Evolutionary conservation across 2,888 invertebrate species (phyloP), one percentile per base, ranked within the genome.

Genomic region (Junonia oenone): DNA sequence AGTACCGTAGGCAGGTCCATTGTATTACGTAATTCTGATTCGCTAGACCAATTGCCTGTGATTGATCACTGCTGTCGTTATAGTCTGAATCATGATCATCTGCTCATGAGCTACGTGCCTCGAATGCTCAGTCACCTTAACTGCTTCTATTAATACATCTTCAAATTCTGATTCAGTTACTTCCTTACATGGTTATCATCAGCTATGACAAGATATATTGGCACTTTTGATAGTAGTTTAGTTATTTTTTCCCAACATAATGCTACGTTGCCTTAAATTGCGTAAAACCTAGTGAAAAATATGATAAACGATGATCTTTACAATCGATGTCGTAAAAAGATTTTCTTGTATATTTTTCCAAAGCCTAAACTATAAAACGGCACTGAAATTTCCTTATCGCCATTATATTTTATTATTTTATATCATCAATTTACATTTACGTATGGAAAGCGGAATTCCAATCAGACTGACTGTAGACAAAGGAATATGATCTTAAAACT

Each of bases 51-150:
- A 85, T 85, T 85, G 83, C 75, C 66, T 68, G 73, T 78, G 85
- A 86, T 84, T 81, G 86, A 86, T 86, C 78, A 61, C 66, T 57
- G 67, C 72, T 68, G 66, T 63, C 68, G 69, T 73, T 68, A 73
- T 73, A 75, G 77, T 69, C 73, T 82, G 83, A 83, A 66, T 83
- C 83, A 82, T 61, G 62, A 53, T 59, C 48, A 43, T 43, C 58
- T 62, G 55, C 55, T 58, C 55, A 51, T 59, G 53, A 59, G 31
- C 61, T 63, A 53, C 52, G 54, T 47, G 43, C 49, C 52, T 48
- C 56, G 51, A 56, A 54, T 56, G 51, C 51, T 56, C 37, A 47
- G 51, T 53, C 55, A 52, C 55, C 56, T 58, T 31, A 43, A 51
- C 50, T 29, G 22, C 8, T 26, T 47, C 27, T 56, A 48, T 55